These are phyloP conservation scores for Serranus cabrilla DNA, from an alignment of 2,797 vertebrate species.

Conservation along the genomic window DNA sequence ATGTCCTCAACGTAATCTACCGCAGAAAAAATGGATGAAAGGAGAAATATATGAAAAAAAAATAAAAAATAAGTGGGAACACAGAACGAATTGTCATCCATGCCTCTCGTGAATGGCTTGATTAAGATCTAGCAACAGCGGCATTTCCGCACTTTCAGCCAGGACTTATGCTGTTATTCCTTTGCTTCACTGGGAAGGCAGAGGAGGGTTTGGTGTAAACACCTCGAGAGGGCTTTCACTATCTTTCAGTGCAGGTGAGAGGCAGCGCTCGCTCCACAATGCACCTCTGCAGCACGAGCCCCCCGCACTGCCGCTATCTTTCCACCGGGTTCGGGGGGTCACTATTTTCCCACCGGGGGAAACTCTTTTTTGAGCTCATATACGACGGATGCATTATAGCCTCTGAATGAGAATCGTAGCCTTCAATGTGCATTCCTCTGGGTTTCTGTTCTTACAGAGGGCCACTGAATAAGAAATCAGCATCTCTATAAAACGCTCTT, in stretches of 20 bases:
- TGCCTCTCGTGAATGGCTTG: slow-evolving; percentile 57
- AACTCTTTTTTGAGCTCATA: slow-evolving; percentile 88
- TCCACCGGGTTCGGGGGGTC: slow-evolving; percentile 89
- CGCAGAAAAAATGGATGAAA: slow-evolving; percentile 57
- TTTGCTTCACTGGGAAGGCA: slow-evolving; percentile 78
- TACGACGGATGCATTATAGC: slow-evolving; percentile 87
- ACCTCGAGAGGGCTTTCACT: slow-evolving; percentile 67
- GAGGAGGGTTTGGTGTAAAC: slow-evolving; percentile 83
- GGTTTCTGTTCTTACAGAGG: slow-evolving; percentile 77
- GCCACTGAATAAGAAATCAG: slow-evolving; percentile 87
- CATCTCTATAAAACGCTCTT: slow-evolving; percentile 85
- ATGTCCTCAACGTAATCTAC: slow-evolving; percentile 75
- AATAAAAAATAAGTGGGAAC: slow-evolving; percentile 48
- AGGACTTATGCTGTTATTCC: slow-evolving; percentile 81
- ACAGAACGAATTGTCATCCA: slow-evolving; percentile 55
- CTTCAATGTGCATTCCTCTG: slow-evolving; percentile 80
- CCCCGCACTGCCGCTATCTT: slow-evolving; percentile 74
- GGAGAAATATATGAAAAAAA: slow-evolving; percentile 43
- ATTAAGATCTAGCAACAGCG: slow-evolving; percentile 82
- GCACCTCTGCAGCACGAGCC: slow-evolving; percentile 81
- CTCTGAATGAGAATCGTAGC: slow-evolving; percentile 77
- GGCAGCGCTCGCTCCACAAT: slow-evolving; percentile 67
- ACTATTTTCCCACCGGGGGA: slow-evolving; percentile 90
- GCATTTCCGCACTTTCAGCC: slow-evolving; percentile 73
- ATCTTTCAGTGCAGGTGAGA: slow-evolving; percentile 87